Base-by-base conservation (phyloP, 1,140 invertebrate species). In the Diabrotica virgifera region DNA sequence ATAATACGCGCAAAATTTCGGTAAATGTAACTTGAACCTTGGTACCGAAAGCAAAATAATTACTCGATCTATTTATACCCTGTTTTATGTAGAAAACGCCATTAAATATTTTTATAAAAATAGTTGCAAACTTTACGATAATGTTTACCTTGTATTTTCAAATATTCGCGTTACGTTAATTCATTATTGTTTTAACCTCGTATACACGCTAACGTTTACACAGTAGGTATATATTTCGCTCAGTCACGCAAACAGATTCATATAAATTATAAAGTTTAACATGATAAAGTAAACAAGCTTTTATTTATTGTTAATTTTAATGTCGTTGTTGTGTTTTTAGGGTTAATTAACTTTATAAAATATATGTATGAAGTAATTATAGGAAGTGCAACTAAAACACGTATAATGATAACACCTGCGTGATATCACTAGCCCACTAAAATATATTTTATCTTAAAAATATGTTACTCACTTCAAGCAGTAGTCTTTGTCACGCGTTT, bases 281-380 rank as follows among this genome's bases (percentile, higher is more conserved):
- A 46, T 46, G 40, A 46, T 46, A 46, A 46, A 46, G 40, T n/a
- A 46, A 46, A 46, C 40, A 46, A 46, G 40, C 40, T 46, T n/a
- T 46, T 46, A 46, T 46, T 46, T 46, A 46, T 46, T 46, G 40
- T 46, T 46, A 46, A 10, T 46, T 46, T 46, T 46, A 46, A 46
- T 46, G 40, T n/a, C n/a, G 5, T 46, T 46, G 40, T n/a, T 46
- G 40, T 46, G 40, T 46, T 46, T 46, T 46, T 8, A 24, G n/a
- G n/a, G 40, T 46, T 46, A 46, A 46, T 46, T 46, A 46, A 46
- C 40, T n/a, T 46, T 46, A 46, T 46, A n/a, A n/a, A 5, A 46
- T 46, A 46, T 46, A 24, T 24, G 24, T 46, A 46, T 6, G 40
- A 46, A 46, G 40, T 46, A 46, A 46, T 46, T 46, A 46, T 46